Evolutionary conservation across 2,113 vertebrate genomes (phyloP).

Genomic region (Parus major): DNA sequence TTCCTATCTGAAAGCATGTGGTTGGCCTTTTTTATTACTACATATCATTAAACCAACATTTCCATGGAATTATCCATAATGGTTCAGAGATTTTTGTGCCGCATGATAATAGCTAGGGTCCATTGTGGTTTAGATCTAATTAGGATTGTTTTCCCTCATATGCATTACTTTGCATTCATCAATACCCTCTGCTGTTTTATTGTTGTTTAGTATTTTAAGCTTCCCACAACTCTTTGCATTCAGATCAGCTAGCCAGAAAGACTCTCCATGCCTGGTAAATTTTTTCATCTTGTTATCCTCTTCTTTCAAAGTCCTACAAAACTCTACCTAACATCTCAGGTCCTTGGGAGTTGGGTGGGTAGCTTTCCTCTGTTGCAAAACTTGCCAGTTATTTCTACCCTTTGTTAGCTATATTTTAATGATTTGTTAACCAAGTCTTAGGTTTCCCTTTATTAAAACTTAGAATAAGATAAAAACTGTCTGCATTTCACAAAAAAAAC

Average conservation of each 20-base stretch:
- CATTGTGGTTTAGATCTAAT: slow-evolving; percentile 65
- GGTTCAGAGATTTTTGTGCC: slow-evolving; percentile 34
- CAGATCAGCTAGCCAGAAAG: not conserved
- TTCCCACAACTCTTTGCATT: slow-evolving; percentile 5
- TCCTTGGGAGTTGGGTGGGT: not conserved
- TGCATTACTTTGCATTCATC: slow-evolving; percentile 60
- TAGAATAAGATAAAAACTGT: not conserved
- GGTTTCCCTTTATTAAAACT: not conserved
- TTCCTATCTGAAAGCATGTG: not conserved
- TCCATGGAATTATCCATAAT: slow-evolving; percentile 56
- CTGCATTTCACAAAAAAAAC: not conserved
- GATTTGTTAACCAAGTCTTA: not conserved
- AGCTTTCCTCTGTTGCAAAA: not conserved
- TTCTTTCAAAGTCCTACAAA: not conserved
- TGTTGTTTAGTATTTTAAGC: slow-evolving; percentile 42
- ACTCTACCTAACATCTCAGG: not conserved
- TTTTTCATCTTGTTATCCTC: not conserved
- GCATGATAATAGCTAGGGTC: slow-evolving; percentile 35
- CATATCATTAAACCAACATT: slow-evolving; percentile 41
- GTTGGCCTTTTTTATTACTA: slow-evolving; percentile 36
- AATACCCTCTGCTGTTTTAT: slow-evolving; percentile 54
- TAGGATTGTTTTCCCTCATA: slow-evolving; percentile 62
- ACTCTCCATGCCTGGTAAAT: not conserved
- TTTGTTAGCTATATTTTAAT: not conserved
- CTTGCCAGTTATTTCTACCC: not conserved